Evolutionary conservation across 2,797 vertebrate species (phyloP), one percentile per base, ranked within the genome.

Genomic region (Delichon dasypus): DNA sequence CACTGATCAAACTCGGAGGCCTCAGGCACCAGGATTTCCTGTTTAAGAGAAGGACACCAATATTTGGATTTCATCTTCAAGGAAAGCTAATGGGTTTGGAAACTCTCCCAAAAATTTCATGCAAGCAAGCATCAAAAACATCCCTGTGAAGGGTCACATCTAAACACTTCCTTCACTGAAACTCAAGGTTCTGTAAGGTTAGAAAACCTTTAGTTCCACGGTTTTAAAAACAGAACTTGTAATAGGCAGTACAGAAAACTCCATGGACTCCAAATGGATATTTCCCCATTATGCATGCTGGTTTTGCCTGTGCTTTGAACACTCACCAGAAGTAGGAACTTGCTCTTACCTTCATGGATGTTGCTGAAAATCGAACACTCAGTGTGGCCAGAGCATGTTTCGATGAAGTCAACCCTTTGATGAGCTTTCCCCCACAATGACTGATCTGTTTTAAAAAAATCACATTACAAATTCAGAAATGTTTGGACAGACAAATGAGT

Each of bases 1-100:
- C 99, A 99, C 67, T 99, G 98, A 15, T 98, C 98, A 97, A 99
- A 99, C 96, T 99, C 99, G 1, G 97, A 98, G 7, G 98, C 98
- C 97, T 99, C 99, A 3, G 99, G 99, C 53, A 99, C 99, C 36
- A 99, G 97, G 90, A 99, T 97, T 86, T 99, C 98, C 99, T 99
- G 50, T 86, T 51, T 53, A 96, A 97, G 54, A 72, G 50, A 96
- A 95, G 92, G 48, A 83, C 32, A 67, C 9, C 32, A 78, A 95
- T 72, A 88, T 77, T 60, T 36, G 17, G 19, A 29, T 86, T 55
- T 40, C 13, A 70, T 48, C 71, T 83, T 93, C 61, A 95, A 5
- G 29, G 44, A 94, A 92, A 93, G 57, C 40, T 55, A 62, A 65
- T 1, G 38, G 36, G 34, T 95, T 93, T 92, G 15, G 71, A 94